Percentiles rank a stretch among this genome's conserved stretches.
Evolutionary conservation across 1,140 invertebrate genomes (phyloP).

Genomic region (Lerema accius): DNA sequence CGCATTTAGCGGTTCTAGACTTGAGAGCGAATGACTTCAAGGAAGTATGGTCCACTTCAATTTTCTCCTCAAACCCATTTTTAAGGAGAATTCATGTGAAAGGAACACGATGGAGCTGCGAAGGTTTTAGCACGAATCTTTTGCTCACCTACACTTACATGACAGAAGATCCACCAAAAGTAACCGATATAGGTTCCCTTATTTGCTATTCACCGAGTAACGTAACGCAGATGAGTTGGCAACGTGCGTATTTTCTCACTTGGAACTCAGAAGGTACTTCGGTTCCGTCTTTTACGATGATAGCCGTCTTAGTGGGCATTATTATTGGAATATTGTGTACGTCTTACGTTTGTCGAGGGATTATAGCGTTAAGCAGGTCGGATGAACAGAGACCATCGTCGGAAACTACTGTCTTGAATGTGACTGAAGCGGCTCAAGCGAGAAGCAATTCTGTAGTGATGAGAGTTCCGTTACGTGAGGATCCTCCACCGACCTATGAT

Average conservation of each 20-base stretch:
- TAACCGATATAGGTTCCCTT: conserved; percentile 61
- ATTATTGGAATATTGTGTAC: conserved; percentile 80
- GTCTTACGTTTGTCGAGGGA: conserved; percentile 80
- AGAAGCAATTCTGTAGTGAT: conserved; percentile 75
- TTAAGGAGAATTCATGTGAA: conserved; percentile 83
- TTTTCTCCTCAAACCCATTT: conserved; percentile 84
- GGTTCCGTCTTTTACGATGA: conserved; percentile 82
- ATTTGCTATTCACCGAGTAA: conserved; percentile 85
- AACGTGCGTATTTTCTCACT: conserved; percentile 84
- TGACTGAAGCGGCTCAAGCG: conserved; percentile 77
- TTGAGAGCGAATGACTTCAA: conserved; percentile 87
- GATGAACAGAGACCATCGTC: conserved; percentile 79
- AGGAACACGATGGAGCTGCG: conserved; percentile 89
- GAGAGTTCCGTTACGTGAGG: conserved; percentile 82
- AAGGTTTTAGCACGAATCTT: conserved; percentile 84
- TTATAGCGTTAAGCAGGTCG: conserved; percentile 80
- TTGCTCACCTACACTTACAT: conserved; percentile 84
- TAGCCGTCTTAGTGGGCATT: conserved; percentile 83
- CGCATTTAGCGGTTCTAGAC: conserved; percentile 83
- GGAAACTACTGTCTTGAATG: conserved; percentile 76
- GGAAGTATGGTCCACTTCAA: conserved; percentile 81
- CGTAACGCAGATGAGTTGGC: conserved; percentile 86
- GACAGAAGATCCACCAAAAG: conserved; percentile 81
- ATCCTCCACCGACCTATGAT: conserved; percentile 87
- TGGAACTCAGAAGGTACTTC: conserved; percentile 80